Conservation (phyloP, 2,888 invertebrate species). For the Acrobasis consociella region DNA sequence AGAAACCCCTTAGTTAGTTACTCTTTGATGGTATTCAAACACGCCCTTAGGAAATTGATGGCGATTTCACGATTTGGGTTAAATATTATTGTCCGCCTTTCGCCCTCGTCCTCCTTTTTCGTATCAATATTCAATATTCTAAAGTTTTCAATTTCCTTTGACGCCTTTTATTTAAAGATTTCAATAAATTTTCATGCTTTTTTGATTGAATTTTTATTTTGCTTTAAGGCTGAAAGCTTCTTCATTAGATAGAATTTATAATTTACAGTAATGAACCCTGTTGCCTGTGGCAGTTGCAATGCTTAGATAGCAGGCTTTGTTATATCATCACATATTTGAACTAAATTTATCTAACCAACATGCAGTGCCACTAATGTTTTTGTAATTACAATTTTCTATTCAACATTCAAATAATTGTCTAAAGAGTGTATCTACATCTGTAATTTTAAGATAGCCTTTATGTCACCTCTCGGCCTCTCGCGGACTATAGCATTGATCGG, state of each 20-base stretch:
- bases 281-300: too few species aligned
- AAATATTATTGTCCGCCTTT: constrained; percentile 9
- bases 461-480: constrained; percentile 39
- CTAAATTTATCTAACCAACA: too few species aligned
- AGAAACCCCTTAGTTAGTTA: constrained; percentile 50
- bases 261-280: too few species aligned
- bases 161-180: neutral
- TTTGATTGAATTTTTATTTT: too few species aligned
- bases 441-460: constrained; percentile 43
- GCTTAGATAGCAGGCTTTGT: too few species aligned
- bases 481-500: constrained; percentile 40
- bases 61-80: constrained; percentile 8
- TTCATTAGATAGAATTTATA: too few species aligned
- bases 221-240: too few species aligned
- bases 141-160: neutral
- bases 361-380: too few species aligned
- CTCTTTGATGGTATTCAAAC: constrained; percentile 46
- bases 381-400: neutral
- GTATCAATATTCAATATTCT: neutral
- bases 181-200: neutral
- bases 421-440: constrained; percentile 21
- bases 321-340: too few species aligned
- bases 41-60: constrained; percentile 37
- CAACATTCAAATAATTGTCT: neutral
- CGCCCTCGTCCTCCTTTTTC: neutral